These are phyloP conservation scores for Steatocranus sp. DNA, from an alignment of 2,797 vertebrate genomes.

Conservation along the genomic window DNA sequence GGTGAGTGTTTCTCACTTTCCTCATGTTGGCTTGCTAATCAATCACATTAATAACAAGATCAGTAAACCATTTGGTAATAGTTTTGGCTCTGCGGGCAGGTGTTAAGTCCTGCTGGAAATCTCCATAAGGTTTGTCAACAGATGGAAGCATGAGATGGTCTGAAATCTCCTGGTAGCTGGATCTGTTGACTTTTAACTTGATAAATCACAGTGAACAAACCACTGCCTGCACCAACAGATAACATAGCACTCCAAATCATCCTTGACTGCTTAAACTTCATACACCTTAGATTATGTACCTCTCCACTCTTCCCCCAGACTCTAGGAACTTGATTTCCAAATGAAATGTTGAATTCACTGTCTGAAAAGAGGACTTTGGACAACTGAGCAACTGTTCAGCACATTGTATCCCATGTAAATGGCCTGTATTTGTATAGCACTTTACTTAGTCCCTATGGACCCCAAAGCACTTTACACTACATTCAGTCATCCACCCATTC, in stretches of 20 bases:
- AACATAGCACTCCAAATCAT: not conserved
- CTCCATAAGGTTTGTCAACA: not conserved
- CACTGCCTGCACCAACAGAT: not conserved
- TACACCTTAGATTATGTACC: not conserved
- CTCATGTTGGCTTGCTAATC: not conserved
- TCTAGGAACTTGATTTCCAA: not conserved
- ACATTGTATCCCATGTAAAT: not conserved
- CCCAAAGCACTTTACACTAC: not conserved
- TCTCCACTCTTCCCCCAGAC: not conserved
- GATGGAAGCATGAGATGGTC: not conserved
- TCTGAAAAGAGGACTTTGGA: not conserved
- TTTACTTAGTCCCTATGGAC: too few relatives aligned
- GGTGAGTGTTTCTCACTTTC: not conserved
- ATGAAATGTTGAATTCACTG: not conserved
- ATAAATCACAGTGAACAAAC: not conserved
- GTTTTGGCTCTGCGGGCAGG: not conserved
- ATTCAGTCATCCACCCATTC: not conserved
- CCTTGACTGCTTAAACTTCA: not conserved
- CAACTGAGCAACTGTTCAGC: not conserved
- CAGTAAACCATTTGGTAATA: not conserved
- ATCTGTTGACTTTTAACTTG: not conserved
- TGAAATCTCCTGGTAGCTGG: not conserved
- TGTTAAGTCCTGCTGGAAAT: not conserved
- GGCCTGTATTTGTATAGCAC: not conserved
- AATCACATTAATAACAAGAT: not conserved